Evolutionary conservation across 2,113 vertebrate species (phyloP).

Genomic region (Scartelaos histophorus): DNA sequence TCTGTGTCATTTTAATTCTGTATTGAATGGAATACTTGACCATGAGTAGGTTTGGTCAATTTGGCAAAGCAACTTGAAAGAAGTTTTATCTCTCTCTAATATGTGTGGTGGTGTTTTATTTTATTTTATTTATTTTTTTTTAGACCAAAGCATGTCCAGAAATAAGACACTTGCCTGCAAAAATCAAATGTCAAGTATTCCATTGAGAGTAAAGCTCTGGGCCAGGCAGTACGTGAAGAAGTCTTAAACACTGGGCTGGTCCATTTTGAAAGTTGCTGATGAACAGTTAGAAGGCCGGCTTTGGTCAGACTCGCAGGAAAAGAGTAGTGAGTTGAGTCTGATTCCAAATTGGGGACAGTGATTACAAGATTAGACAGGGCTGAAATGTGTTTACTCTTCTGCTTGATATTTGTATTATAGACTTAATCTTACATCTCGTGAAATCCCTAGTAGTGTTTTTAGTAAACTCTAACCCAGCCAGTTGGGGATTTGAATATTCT

Average conservation of each 20-base stretch:
- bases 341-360: not conserved
- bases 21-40: conserved; percentile 26
- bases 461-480: not conserved
- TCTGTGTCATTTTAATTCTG: not conserved
- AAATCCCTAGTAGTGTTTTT: not conserved
- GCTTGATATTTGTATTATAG: not conserved
- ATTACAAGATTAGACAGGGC: not conserved
- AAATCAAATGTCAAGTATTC: conserved; percentile 45
- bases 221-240: conserved; percentile 5
- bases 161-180: conserved; percentile 22
- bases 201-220: conserved; percentile 20
- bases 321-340: not conserved
- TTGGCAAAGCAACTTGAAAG: not conserved
- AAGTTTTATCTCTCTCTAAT: not conserved
- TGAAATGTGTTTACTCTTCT: not conserved
- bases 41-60: not conserved
- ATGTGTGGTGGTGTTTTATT: too few relatives aligned
- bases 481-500: not conserved
- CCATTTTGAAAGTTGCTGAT: conserved; percentile 24
- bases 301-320: not conserved
- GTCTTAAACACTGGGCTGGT: not conserved
- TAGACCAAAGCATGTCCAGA: conserved; percentile 7
- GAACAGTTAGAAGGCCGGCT: not conserved
- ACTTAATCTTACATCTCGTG: not conserved
- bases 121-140: too few relatives aligned